phyloP scores from a whole-genome alignment of 2,113 vertebrate genomes.

The Ursus arctos region DNA sequence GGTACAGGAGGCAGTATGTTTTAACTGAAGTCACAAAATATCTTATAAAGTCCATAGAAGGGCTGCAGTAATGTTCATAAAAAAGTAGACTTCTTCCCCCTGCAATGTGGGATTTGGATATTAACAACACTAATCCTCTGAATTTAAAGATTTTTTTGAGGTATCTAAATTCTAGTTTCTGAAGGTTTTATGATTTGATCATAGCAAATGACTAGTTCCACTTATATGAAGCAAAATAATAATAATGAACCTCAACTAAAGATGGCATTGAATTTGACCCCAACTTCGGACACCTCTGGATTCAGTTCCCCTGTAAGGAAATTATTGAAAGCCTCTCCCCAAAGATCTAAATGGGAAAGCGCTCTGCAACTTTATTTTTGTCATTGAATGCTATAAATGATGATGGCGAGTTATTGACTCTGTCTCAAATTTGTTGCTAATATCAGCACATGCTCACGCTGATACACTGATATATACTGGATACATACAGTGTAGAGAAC shows the following conservation, averaged over 20 bases:
- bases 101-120: not conserved
- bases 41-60: not conserved
- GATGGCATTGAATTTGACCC: not conserved
- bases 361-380: not conserved
- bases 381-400: not conserved
- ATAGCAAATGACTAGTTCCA: not conserved
- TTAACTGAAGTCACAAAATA: not conserved
- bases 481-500: not conserved
- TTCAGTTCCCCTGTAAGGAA: not conserved
- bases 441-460: accelerated
- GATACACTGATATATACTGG: accelerated
- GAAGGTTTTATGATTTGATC: not conserved
- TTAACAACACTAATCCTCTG: not conserved
- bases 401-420: not conserved
- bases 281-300: not conserved
- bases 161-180: not conserved
- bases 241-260: not conserved
- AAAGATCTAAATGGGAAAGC: not conserved
- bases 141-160: not conserved
- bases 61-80: not conserved
- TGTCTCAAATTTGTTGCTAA: not conserved
- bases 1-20: not conserved
- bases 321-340: not conserved
- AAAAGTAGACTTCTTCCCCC: not conserved
- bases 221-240: not conserved